phyloP scores from a whole-genome alignment of 2,888 invertebrate species.

The Zeuzera pyrina region DNA sequence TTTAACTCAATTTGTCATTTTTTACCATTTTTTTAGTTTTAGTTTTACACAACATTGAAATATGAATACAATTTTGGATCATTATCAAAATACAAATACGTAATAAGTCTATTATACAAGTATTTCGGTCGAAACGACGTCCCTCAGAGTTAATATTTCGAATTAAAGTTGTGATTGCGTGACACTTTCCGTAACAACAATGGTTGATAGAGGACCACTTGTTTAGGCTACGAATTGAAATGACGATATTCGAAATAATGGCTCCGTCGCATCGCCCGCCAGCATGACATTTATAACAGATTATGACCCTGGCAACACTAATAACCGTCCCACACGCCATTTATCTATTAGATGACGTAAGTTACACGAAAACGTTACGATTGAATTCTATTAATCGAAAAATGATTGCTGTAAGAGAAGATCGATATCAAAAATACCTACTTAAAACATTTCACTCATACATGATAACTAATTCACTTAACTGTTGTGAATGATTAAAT shows the following conservation, averaged over 20 bases:
- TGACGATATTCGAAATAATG: constrained; percentile 53
- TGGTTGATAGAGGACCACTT: constrained; percentile 46
- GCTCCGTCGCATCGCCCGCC: constrained; percentile 39
- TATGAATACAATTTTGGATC: constrained; percentile 20
- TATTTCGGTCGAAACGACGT: constrained; percentile 26
- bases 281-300: constrained; percentile 66
- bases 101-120: constrained; percentile 31
- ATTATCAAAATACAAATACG: constrained; percentile 22
- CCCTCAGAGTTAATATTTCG: constrained; percentile 25
- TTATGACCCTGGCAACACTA: constrained; percentile 56
- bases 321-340: constrained; percentile 59
- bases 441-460: no score
- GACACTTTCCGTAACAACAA: constrained; percentile 49
- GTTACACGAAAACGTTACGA: constrained; percentile 40
- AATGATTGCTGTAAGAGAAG: constrained; percentile 41
- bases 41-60: no score
- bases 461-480: no score
- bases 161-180: constrained; percentile 45
- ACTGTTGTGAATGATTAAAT: no score
- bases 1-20: not conserved
- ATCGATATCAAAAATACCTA: constrained; percentile 10
- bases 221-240: constrained; percentile 47
- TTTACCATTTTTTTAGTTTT: not conserved
- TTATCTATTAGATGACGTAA: constrained; percentile 59
- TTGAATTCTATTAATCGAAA: constrained; percentile 55